phyloP scores from a whole-genome alignment of 2,113 vertebrate species.

The Catagonus wagneri region DNA sequence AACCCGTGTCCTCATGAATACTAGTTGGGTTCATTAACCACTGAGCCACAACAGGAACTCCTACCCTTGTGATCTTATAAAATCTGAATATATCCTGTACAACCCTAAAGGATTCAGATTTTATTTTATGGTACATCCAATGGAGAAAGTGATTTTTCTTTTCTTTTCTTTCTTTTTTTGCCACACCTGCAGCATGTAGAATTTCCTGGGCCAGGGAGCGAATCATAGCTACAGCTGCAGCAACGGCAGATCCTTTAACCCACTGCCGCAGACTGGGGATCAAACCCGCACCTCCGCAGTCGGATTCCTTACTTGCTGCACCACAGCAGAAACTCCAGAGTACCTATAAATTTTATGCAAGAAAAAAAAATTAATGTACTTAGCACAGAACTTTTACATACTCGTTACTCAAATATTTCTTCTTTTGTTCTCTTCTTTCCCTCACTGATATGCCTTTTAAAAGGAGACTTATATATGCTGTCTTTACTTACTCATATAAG shows the following conservation, averaged over 20 bases:
- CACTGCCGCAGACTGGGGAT: too few species aligned
- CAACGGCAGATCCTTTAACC: too few species aligned
- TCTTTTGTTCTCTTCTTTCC: neutral
- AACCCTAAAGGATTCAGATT: neutral
- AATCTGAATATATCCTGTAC: neutral
- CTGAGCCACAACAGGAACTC: too few species aligned
- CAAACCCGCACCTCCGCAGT: too few species aligned
- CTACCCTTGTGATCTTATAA: neutral
- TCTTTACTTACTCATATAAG: neutral
- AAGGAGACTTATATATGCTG: neutral
- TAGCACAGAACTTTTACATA: neutral
- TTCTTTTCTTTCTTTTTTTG: too few species aligned
- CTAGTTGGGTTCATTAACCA: too few species aligned
- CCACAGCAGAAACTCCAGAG: neutral
- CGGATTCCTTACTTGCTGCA: too few species aligned
- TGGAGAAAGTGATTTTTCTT: neutral
- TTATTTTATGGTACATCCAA: slow-evolving; percentile 7
- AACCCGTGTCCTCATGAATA: too few species aligned
- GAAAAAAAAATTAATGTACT: neutral
- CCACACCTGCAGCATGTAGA: too few species aligned
- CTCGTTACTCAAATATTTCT: neutral
- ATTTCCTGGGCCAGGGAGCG: too few species aligned
- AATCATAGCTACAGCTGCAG: too few species aligned
- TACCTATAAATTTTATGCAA: slow-evolving; percentile 19
- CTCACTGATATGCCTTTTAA: slow-evolving; percentile 12